phyloP scores from a whole-genome alignment of 1,140 invertebrate genomes.

The Eufriesea mexicana region DNA sequence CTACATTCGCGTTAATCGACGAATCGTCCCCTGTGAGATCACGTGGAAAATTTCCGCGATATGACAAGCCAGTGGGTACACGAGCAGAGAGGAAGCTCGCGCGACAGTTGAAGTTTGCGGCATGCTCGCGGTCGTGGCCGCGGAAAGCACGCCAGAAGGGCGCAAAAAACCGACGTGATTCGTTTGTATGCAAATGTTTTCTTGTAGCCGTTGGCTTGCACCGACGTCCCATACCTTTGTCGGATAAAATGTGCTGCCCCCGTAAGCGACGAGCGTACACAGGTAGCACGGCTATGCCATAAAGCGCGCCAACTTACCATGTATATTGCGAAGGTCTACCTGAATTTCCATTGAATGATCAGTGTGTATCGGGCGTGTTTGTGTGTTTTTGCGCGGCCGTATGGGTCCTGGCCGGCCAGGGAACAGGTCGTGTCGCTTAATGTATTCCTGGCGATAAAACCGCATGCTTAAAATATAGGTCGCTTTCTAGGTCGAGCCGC shows the following conservation, averaged over 20 bases:
- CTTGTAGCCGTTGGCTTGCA: constrained; percentile 46
- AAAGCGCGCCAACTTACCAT: constrained; percentile 56
- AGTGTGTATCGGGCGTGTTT: constrained; percentile 52
- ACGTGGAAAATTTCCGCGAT: not conserved
- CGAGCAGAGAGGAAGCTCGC: not conserved
- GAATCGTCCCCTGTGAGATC: not conserved
- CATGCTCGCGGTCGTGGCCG: not conserved
- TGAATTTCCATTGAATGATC: constrained; percentile 60
- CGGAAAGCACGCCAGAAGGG: not conserved
- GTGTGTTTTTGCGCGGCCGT: constrained; percentile 47
- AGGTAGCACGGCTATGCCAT: constrained; percentile 41
- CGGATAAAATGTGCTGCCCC: constrained; percentile 40
- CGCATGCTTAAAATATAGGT: constrained; percentile 60
- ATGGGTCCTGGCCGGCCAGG: not conserved
- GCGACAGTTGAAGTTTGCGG: constrained; percentile 2
- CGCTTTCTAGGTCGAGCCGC: constrained; percentile 37
- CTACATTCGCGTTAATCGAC: not conserved
- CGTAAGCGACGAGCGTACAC: constrained; percentile 38
- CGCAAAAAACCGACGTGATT: constrained; percentile 39
- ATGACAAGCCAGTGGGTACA: not conserved
- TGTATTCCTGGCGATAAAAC: constrained; percentile 58
- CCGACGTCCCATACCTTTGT: constrained; percentile 41
- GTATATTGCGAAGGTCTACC: constrained; percentile 50
- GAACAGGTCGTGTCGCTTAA: constrained; percentile 51
- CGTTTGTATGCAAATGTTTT: constrained; percentile 57